Evolutionary conservation across 2,113 vertebrate species (phyloP).

Genomic region (Salvelinus namaycush): DNA sequence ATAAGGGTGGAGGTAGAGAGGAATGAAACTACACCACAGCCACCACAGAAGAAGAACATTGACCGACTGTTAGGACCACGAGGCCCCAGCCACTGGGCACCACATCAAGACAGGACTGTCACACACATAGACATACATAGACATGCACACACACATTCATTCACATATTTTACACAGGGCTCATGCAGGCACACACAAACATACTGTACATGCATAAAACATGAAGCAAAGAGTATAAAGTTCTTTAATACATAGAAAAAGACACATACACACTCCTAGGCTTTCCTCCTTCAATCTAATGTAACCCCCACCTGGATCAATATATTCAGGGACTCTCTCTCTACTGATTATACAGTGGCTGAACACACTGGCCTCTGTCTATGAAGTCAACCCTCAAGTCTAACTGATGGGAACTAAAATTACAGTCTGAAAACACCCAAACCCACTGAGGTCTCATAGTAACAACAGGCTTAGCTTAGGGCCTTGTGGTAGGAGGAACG

Average conservation of each 20-base stretch:
- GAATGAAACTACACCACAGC: neutral
- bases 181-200: too few relatives aligned
- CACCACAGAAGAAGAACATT: slow-evolving; percentile 5
- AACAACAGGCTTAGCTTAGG: neutral
- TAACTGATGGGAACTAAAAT: neutral
- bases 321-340: neutral
- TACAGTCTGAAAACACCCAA: slow-evolving; percentile 5
- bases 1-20: neutral
- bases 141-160: neutral
- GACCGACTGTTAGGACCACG: neutral
- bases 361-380: neutral
- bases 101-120: neutral
- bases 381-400: neutral
- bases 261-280: too few relatives aligned
- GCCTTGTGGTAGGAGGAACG: too few relatives aligned
- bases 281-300: neutral
- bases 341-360: neutral
- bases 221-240: neutral
- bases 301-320: neutral
- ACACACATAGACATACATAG: neutral
- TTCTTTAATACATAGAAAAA: neutral
- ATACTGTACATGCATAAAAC: neutral
- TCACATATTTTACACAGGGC: neutral
- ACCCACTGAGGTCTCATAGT: neutral
- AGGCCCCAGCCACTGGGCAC: neutral